Percentiles rank a stretch among this genome's conserved stretches.
Evolutionary conservation across 2,797 vertebrate genomes (phyloP).

Genomic region (Sylvia borin): DNA sequence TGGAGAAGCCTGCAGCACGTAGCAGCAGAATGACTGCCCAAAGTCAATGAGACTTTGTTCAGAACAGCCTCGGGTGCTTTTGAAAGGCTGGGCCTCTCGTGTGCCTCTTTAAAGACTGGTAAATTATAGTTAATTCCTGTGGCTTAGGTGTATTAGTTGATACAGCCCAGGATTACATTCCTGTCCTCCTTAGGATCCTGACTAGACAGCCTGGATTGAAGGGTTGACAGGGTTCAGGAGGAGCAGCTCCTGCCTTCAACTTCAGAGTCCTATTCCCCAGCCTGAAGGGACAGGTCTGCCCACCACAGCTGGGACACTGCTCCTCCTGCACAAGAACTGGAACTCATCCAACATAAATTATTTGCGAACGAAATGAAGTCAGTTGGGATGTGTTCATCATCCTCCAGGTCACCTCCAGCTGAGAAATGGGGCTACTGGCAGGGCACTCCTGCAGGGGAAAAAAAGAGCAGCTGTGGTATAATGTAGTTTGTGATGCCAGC

Average conservation of each 20-base stretch:
- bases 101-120: background rate
- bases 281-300: background rate
- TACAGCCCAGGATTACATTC: background rate
- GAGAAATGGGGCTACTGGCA: accelerated
- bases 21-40: background rate
- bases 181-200: background rate
- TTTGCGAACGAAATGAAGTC: background rate
- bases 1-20: accelerated
- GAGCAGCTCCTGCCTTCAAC: background rate
- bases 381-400: accelerated
- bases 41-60: background rate
- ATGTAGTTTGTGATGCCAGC: background rate
- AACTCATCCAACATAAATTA: background rate
- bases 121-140: slow-evolving; percentile 29
- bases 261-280: background rate
- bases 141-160: background rate
- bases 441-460: background rate
- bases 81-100: background rate
- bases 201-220: background rate
- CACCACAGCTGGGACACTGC: background rate
- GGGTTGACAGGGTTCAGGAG: background rate
- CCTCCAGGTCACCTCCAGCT: background rate
- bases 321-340: background rate
- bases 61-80: background rate
- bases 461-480: background rate